phyloP scores from a whole-genome alignment of 2,888 invertebrate species.

The Belgica antarctica region DNA sequence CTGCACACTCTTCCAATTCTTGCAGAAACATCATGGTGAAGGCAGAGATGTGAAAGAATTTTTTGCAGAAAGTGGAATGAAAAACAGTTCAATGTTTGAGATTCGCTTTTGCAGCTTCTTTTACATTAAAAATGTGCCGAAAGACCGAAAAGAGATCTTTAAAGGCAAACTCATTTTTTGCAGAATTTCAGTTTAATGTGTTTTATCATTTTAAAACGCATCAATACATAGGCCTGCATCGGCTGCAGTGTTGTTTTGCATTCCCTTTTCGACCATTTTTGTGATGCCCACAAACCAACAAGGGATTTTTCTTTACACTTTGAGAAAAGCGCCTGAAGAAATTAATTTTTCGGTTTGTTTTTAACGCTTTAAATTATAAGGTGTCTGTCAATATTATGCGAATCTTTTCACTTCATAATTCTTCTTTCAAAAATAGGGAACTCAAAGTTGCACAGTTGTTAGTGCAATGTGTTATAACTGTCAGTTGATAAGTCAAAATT shows the following conservation, averaged over 20 bases:
- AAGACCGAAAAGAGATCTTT: conserved; percentile 28
- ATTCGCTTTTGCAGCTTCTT: conserved; percentile 1
- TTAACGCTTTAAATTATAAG: conserved; percentile 44
- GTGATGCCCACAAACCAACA: conserved; percentile 22
- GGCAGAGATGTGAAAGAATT: conserved; percentile 9
- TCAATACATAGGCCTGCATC: not conserved
- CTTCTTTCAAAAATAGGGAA: too few species aligned
- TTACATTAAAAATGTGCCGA: conserved; percentile 41
- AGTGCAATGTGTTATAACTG: too few species aligned
- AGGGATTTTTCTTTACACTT: conserved; percentile 22
- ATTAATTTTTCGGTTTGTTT: conserved; percentile 43
- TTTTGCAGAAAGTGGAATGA: not conserved
- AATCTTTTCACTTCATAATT: conserved; percentile 44
- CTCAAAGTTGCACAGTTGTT: too few species aligned
- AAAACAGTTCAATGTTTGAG: not conserved
- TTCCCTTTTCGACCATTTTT: conserved; percentile 16
- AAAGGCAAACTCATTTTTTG: conserved; percentile 12
- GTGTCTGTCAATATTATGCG: conserved; percentile 43
- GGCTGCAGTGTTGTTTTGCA: not conserved
- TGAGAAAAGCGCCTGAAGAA: conserved; percentile 17
- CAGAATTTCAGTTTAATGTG: conserved; percentile 11
- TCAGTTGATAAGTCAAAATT: too few species aligned
- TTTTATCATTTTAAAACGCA: conserved; percentile 19
- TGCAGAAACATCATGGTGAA: conserved; percentile 14
- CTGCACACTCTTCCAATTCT: conserved; percentile 6